Evolutionary conservation across 2,797 vertebrate species (phyloP), one percentile per base, ranked within the genome.

Genomic region (Pteropus rufus): DNA sequence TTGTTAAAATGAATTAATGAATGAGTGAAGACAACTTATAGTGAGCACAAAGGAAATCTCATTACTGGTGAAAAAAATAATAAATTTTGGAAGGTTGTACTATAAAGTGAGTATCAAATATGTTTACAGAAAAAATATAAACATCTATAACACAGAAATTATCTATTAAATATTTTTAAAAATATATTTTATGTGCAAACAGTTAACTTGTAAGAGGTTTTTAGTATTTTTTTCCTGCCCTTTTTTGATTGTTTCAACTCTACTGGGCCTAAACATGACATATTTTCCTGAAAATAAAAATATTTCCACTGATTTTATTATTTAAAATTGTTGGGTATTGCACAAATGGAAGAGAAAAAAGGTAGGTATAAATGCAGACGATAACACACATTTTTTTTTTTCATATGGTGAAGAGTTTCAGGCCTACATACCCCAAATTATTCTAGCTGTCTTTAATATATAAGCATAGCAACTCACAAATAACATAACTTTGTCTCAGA

Each of bases 231-330:
- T 62, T 60, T 60, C 10, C 60, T 89, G 7, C 7, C 12, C 1
- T 58, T 85, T 86, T 76, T 52, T n/a, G 7, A 23, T 65, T n/a
- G 7, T 80, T 77, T 31, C 39, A 85, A 75, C 31, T 76, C 24
- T 24, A 87, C 64, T 34, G 24, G 1, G 46, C 1, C 21, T 90
- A 87, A 76, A 58, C 4, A 46, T 54, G 65, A 39, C 5, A 62
- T 60, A 73, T 56, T 49, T 89, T 82, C 19, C 31, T 79, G 41
- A 95, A 46, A 81, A 79, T 84, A 92, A 92, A 94, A 65, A 80
- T 46, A 7, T 52, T 91, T 86, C 65, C 19, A 70, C 34, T 14
- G 70, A 54, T 4, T 4, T 24, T 89, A 69, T 70, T 81, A 75
- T n/a, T 80, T 93, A 49, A 92, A 91, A 70, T 36, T 73, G 8